Evolutionary conservation across 1,140 invertebrate species (phyloP).

Genomic region (Drosophila novamexicana): DNA sequence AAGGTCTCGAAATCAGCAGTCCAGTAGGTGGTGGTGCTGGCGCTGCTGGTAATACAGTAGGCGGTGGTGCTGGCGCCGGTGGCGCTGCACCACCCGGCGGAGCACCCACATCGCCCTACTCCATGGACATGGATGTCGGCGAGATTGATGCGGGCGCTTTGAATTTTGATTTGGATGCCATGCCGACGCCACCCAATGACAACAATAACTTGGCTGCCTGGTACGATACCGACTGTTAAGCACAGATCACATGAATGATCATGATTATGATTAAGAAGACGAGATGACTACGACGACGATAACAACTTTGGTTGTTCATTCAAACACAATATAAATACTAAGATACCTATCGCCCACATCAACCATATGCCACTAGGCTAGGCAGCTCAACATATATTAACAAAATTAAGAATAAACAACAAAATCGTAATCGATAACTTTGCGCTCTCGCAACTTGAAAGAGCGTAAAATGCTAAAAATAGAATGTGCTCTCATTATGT

Average conservation of each 20-base stretch:
- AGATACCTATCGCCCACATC: too few species aligned
- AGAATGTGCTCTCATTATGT: too few species aligned
- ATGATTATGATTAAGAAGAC: constrained; percentile 10
- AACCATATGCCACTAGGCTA: too few species aligned
- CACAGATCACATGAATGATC: constrained; percentile 36
- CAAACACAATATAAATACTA: too few species aligned
- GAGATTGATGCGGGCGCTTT: constrained; percentile 90
- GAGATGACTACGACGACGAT: constrained; percentile 13
- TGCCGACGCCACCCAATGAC: constrained; percentile 94
- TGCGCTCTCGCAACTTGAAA: too few species aligned
- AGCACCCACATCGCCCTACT: constrained; percentile 85
- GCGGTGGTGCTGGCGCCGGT: constrained; percentile 85
- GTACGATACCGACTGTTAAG: constrained; percentile 98
- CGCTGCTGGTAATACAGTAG: constrained; percentile 62
- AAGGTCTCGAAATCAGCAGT: constrained; percentile 95
- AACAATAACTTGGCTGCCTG: constrained; percentile 96
- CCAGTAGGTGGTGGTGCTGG: constrained; percentile 84
- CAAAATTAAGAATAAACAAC: too few species aligned
- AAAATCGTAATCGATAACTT: too few species aligned
- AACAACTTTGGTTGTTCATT: too few species aligned
- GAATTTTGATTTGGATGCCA: constrained; percentile 93
- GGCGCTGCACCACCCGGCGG: constrained; percentile 88
- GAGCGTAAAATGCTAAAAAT: too few species aligned
- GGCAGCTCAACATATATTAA: too few species aligned
- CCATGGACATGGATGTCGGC: constrained; percentile 94